Conservation (phyloP, 2,113 vertebrate genomes). For the Coturnix japonica region DNA sequence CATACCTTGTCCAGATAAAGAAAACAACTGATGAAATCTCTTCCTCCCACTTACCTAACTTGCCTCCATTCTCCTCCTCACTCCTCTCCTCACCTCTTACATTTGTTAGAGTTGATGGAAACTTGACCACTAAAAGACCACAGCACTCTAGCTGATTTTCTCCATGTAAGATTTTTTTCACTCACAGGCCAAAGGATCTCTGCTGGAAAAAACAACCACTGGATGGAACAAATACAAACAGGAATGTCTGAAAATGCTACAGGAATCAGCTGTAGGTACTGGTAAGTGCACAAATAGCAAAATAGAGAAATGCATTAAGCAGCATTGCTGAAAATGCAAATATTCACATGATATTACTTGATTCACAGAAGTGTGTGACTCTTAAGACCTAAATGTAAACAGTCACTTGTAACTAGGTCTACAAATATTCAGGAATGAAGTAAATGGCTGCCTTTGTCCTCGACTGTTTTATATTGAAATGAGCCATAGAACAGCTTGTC, state of each 20-base stretch:
- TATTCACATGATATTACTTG: background rate
- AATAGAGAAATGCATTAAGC: background rate
- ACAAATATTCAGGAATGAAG: background rate
- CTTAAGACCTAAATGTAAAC: background rate
- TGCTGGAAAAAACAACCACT: constrained; percentile 83
- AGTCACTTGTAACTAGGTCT: background rate
- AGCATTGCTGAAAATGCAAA: background rate
- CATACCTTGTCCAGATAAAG: background rate
- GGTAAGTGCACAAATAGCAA: constrained; percentile 73
- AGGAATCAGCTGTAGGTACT: constrained; percentile 39
- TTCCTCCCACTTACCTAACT: background rate
- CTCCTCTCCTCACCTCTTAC: background rate
- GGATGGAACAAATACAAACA: constrained; percentile 87
- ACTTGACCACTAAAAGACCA: background rate
- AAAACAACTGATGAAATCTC: background rate
- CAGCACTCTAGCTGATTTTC: background rate
- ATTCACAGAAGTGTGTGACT: background rate
- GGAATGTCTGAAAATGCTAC: constrained; percentile 83
- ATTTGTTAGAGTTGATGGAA: background rate
- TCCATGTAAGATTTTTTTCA: background rate
- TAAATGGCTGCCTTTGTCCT: background rate
- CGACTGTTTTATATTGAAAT: background rate
- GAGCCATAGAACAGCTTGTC: background rate
- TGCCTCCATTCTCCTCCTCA: background rate
- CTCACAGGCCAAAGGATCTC: constrained; percentile 81